Base-by-base conservation (phyloP, 53 echinoderm and acorn worm genomes). In the Echinarachnius parma region DNA sequence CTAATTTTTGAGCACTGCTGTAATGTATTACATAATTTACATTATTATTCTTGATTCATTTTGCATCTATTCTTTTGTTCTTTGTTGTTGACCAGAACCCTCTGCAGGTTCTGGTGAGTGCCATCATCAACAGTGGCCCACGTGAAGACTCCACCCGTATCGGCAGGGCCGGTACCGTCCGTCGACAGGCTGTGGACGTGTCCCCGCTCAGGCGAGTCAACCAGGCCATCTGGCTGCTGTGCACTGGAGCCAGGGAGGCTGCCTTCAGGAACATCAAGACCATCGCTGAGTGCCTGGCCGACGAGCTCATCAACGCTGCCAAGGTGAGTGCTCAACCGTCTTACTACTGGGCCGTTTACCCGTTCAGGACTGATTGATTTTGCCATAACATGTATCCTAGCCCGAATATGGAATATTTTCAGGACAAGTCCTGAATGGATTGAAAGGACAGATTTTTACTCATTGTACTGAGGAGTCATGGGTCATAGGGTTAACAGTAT, bases 221-320 rank as follows among this genome's bases (percentile, higher is more conserved):
- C 76, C 95, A 94, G 89, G 95, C 95, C 34, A 94, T 96, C 81
- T 96, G 96, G 96, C 71, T 96, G 55, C 66, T 96, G 67, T 96
- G 96, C 55, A 91, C 96, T 20, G 96, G 96, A 67, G 91, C 96
- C 31, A 87, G 96, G 47, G 96, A 96, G 74, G 87, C 96, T 14
- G 75, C 96, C 59, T 96, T 96, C 78, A 91, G 96, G 71, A 96
- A 96, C 92, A 96, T 96, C 88, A 96, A 96, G 91, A 91, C 91
- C 76, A 91, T 96, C 58, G 96, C 96, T 10, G 96, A 96, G 66
- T 96, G 96, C 66, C 68, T 91, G 46, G 85, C 96, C 57, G 96
- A 96, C 68, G 96, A 91, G 36, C 91, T 96, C 48, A 96, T 96
- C 86, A 91, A 96, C 47, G 96, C 96, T 28, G 96, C 96, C 35